Conservation (phyloP, 1,140 invertebrate genomes). For the Macrobrachium nipponense region DNA sequence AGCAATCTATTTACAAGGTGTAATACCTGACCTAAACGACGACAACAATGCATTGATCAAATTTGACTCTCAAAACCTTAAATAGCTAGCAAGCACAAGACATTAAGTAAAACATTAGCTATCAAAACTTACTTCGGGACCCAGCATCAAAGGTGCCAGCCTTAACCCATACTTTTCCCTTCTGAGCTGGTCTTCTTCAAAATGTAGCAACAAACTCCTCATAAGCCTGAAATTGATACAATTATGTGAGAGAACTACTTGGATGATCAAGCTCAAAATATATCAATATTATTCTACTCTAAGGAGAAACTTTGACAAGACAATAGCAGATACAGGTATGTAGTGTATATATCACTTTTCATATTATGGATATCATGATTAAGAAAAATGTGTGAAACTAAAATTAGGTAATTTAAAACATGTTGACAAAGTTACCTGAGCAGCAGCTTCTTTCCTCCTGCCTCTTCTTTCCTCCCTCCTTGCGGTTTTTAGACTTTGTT, state of each 20-base stretch:
- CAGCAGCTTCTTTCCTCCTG: conserved; percentile 63
- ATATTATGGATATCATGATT: neutral
- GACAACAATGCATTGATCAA: conserved; percentile 8
- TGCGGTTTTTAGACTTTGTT: conserved; percentile 57
- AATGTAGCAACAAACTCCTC: conserved; percentile 98
- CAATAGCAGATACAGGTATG: too few relatives aligned
- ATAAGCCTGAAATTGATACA: conserved; percentile 71
- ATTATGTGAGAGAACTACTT: neutral
- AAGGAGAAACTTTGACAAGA: neutral
- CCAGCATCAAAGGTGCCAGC: conserved; percentile 96
- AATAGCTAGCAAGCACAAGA: too few relatives aligned
- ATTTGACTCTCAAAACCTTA: conserved; percentile 6
- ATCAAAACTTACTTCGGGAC: conserved; percentile 79
- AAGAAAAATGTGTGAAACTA: neutral
- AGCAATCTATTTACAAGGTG: too few relatives aligned
- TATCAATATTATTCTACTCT: neutral
- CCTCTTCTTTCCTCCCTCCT: conserved; percentile 63
- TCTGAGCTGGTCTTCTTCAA: conserved; percentile 83
- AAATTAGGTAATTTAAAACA: too few relatives aligned
- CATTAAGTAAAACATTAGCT: conserved; percentile 45
- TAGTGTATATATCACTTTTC: neutral
- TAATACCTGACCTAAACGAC: conserved; percentile 37
- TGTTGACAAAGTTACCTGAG: conserved; percentile 45
- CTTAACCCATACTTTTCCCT: conserved; percentile 94
- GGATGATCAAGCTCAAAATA: neutral